phyloP scores from a whole-genome alignment of 2,797 vertebrate genomes.

The Leptoclinus maculatus region DNA sequence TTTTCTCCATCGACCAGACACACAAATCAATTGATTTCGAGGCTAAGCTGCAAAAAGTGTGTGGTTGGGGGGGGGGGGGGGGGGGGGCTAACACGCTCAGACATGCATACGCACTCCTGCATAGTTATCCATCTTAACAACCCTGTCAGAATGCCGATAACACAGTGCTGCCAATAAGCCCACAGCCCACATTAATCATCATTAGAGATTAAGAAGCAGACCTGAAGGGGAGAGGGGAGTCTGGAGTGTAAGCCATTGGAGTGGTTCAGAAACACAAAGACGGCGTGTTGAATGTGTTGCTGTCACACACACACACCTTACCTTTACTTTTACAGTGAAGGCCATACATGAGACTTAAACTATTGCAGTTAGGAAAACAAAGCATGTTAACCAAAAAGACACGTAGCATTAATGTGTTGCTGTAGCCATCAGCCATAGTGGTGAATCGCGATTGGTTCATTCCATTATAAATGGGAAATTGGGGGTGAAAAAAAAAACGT shows the following conservation, averaged over 20 bases:
- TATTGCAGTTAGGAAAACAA: background rate
- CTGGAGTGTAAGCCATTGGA: conserved; percentile 44
- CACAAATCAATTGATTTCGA: conserved; percentile 72
- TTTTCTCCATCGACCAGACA: conserved; percentile 68
- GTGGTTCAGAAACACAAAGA: conserved; percentile 40
- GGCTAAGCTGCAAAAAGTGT: conserved; percentile 37
- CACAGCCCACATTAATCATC: conserved; percentile 79
- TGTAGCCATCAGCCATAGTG: background rate
- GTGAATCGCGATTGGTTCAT: background rate
- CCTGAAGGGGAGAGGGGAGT: conserved; percentile 51
- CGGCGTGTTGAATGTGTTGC: conserved; percentile 8
- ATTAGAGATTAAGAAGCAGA: conserved; percentile 77
- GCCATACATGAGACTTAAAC: background rate
- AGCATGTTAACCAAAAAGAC: too few species aligned
- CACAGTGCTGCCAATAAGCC: conserved; percentile 74
- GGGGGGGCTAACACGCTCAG: conserved; percentile 26
- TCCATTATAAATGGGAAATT: too few species aligned
- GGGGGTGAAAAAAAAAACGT: too few species aligned
- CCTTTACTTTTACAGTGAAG: background rate
- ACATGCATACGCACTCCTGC: conserved; percentile 47
- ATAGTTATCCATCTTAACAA: conserved; percentile 82
- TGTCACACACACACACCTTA: conserved; percentile 28
- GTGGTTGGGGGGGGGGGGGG: background rate
- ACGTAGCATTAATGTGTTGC: too few species aligned
- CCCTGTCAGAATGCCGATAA: conserved; percentile 78